These are phyloP conservation scores for Stramonita haemastoma DNA, from an alignment of 2,888 invertebrate species.

Conservation along the genomic window DNA sequence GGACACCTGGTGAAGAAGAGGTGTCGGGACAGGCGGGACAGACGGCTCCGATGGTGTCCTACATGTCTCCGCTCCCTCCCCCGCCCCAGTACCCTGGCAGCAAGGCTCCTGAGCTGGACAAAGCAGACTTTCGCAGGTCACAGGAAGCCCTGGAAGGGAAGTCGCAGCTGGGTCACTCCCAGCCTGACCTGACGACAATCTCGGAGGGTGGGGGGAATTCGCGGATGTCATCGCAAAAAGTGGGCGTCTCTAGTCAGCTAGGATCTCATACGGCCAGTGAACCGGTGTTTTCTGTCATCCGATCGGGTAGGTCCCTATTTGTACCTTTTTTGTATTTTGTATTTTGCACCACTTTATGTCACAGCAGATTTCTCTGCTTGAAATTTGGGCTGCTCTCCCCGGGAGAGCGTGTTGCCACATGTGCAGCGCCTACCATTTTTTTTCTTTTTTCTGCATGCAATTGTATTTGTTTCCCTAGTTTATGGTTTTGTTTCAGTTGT, in stretches of 20 bases:
- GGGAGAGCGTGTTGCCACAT: too few species aligned
- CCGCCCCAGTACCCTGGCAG: constrained; percentile 73
- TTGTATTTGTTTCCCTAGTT: too few species aligned
- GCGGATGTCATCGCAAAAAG: constrained; percentile 44
- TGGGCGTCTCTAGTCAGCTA: background rate
- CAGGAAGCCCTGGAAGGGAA: constrained; percentile 61
- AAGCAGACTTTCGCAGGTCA: constrained; percentile 58
- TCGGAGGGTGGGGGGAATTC: constrained; percentile 53
- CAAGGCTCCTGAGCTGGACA: constrained; percentile 49
- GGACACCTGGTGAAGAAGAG: constrained; percentile 45
- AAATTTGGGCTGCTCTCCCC: too few species aligned
- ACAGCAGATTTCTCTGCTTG: too few species aligned
- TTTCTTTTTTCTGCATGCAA: too few species aligned
- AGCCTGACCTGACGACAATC: constrained; percentile 88
- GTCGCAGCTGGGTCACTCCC: constrained; percentile 83
- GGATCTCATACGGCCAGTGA: constrained; percentile 38
- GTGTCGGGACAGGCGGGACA: background rate
- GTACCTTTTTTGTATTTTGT: background rate
- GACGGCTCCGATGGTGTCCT: constrained; percentile 50
- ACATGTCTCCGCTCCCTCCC: constrained; percentile 67
- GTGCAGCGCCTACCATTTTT: too few species aligned
- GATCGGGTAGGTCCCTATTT: constrained; percentile 29
- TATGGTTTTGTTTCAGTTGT: too few species aligned
- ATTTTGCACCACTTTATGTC: background rate
- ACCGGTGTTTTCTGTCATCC: constrained; percentile 27